phyloP scores from a whole-genome alignment of 1,140 invertebrate species.

The Oedothorax gibbosus region DNA sequence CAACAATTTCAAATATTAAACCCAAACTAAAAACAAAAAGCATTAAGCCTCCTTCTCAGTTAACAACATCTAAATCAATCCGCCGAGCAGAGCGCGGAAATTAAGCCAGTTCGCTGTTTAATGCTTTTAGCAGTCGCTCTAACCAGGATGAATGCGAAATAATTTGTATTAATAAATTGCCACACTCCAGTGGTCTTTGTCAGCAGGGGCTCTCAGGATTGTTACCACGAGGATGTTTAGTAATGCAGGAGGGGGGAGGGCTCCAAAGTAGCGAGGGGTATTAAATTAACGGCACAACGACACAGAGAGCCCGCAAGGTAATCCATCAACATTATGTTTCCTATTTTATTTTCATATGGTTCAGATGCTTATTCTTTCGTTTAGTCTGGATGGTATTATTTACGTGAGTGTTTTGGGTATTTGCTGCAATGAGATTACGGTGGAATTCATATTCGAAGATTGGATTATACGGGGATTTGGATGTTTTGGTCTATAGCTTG shows the following conservation, averaged over 20 bases:
- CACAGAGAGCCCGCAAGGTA: neutral
- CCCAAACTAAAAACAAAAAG: neutral
- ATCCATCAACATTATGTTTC: slow-evolving; percentile 16
- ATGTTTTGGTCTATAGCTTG: no score
- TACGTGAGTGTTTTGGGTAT: neutral
- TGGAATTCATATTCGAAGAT: no score
- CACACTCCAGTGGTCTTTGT: slow-evolving; percentile 6
- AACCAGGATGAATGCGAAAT: slow-evolving; percentile 30
- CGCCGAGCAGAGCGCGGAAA: neutral
- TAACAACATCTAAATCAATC: neutral
- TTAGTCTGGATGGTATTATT: slow-evolving; percentile 3
- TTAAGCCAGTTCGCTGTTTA: slow-evolving; percentile 19
- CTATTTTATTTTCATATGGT: no score
- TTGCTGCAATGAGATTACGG: no score
- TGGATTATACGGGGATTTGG: no score
- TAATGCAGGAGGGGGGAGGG: neutral
- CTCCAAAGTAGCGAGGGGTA: slow-evolving; percentile 6
- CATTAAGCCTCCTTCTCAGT: neutral
- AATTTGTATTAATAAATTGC: slow-evolving; percentile 39
- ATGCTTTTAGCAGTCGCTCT: slow-evolving; percentile 20
- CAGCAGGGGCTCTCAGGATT: slow-evolving; percentile 8
- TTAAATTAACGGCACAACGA: neutral
- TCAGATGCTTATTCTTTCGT: no score
- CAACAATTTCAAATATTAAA: no score
- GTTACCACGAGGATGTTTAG: slow-evolving; percentile 3